Percentiles rank a stretch among this genome's conserved stretches.
Evolutionary conservation across 2,888 invertebrate species (phyloP).

Genomic region (Eupithecia centaureata): DNA sequence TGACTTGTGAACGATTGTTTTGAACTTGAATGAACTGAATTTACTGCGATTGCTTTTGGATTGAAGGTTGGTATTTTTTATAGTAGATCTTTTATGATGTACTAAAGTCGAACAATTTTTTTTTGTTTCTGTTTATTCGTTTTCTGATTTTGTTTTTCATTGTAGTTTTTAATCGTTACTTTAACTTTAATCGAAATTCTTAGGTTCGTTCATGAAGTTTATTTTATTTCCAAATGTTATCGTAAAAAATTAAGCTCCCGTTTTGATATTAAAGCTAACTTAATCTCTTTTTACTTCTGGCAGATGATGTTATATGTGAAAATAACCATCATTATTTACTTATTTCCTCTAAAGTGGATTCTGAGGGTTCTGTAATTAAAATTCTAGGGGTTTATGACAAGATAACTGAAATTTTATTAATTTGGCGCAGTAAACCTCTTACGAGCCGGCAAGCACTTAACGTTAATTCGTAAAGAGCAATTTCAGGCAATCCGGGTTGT

Average conservation of each 20-base stretch:
- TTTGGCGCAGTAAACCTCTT: conserved; percentile 11
- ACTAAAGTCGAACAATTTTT: too few species aligned
- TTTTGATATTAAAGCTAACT: neutral
- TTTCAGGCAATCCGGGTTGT: conserved; percentile 3
- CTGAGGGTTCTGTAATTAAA: neutral
- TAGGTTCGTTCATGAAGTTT: neutral
- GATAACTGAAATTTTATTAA: conserved; percentile 7
- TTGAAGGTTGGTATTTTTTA: conserved; percentile 62
- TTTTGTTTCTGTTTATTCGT: neutral
- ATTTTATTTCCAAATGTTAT: neutral
- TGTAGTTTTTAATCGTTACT: neutral
- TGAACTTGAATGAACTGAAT: conserved; percentile 60
- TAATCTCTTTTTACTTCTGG: neutral
- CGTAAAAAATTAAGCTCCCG: neutral
- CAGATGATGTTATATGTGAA: neutral
- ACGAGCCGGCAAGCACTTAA: conserved; percentile 9
- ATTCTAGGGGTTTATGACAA: neutral
- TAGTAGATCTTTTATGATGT: neutral
- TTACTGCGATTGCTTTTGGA: conserved; percentile 50
- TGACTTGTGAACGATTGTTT: conserved; percentile 44
- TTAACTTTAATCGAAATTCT: neutral
- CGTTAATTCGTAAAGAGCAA: conserved; percentile 10
- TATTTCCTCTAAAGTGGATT: neutral
- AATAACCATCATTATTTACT: neutral
- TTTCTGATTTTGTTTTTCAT: neutral